Evolutionary conservation across 2,888 invertebrate genomes (phyloP), one percentile per base, ranked within the genome.

Genomic region (Orgyia antiqua): DNA sequence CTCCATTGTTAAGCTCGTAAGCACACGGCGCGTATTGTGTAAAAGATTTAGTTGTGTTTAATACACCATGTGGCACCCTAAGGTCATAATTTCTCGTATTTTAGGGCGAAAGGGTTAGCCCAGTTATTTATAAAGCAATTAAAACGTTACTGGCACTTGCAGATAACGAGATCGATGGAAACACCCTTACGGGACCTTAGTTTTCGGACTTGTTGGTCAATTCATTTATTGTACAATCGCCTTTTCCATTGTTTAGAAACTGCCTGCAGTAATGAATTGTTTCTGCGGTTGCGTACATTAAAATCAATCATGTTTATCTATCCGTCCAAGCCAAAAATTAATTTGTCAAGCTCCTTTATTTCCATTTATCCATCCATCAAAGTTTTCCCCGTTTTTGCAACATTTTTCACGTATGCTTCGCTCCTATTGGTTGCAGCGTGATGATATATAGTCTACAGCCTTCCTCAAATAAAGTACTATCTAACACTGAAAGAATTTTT

Each of bases 111-210:
- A 71, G 75, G 78, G 78, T 75, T 65, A 63, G 61, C 62, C 58
- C 51, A 71, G 76, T 82, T 83, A 82, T 84, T 86, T 82, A 83
- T 80, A 82, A 77, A 82, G 72, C 82, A 79, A 82, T 86, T 84
- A 78, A 79, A 82, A 76, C 69, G 58, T 59, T 61, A 64, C 74
- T 73, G 80, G 57, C 51, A 63, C 57, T 58, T 47, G 62, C 44
- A 66, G 76, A 79, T 78, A 80, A 78, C 68, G 63, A 55, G 63
- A 43, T 52, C 62, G 62, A 61, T 61, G 23, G 54, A 55, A 62
- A 54, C 50, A 59, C 64, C 62, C 62, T 54, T 59, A 63, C 9
- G 30, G 15, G 33, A 27, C 30, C 51, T 42, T 36, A 41, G 40
- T 42, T 36, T 24, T 36, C 24, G 27, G 33, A 41, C 44, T 33